phyloP scores from a whole-genome alignment of 2,888 invertebrate species.

The Glyphotaelius pellucidus region DNA sequence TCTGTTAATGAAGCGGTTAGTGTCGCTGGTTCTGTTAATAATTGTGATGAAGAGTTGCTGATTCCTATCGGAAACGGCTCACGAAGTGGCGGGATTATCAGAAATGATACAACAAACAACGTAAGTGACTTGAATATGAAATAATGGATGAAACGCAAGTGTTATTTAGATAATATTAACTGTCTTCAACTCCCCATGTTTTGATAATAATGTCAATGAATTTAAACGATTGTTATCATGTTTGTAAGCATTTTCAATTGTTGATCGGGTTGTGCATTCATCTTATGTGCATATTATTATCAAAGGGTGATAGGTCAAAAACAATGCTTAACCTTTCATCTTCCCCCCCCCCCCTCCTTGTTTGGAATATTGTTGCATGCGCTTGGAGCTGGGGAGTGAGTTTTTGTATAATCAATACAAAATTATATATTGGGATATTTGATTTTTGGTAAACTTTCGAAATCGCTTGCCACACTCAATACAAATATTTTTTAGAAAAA shows the following conservation, averaged over 20 bases:
- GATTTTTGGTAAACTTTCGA: no score
- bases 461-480: no score
- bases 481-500: no score
- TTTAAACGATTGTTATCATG: not conserved
- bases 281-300: not conserved
- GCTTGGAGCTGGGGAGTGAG: no score
- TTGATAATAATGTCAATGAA: conserved; percentile 2
- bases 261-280: not conserved
- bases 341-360: no score
- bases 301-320: not conserved
- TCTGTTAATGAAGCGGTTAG: conserved; percentile 30
- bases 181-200: not conserved
- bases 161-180: not conserved
- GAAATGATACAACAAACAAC: not conserved
- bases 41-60: conserved; percentile 3
- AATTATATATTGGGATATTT: no score
- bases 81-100: not conserved
- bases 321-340: not conserved
- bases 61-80: not conserved
- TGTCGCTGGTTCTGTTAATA: conserved; percentile 24
- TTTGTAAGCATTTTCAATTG: not conserved
- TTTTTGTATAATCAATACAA: no score
- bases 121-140: not conserved
- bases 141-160: not conserved
- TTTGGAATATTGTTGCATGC: no score